Percentiles rank a stretch among this genome's conserved stretches.
phyloP scores from a whole-genome alignment of 2,888 invertebrate species.

The Zaprionus lineosus region DNA sequence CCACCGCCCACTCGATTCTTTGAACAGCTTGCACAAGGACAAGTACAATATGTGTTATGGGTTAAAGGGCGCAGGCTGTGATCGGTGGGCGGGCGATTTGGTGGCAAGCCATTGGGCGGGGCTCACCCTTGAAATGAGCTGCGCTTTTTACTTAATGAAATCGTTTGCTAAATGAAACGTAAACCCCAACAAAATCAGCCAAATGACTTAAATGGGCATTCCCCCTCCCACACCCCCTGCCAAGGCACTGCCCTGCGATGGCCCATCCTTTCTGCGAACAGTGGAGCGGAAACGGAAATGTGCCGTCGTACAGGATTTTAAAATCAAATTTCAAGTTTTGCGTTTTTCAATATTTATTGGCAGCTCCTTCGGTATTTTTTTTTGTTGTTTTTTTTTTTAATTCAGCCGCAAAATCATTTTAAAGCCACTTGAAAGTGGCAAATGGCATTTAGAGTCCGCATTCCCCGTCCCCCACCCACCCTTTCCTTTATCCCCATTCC shows the following conservation, averaged over 20 bases:
- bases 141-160: constrained; percentile 80
- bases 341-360: too few species aligned
- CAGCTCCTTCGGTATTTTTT: too few species aligned
- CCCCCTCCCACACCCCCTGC: constrained; percentile 34
- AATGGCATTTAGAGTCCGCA: too few species aligned
- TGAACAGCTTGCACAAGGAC: constrained; percentile 21
- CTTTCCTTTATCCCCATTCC: too few species aligned
- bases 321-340: constrained; percentile 47
- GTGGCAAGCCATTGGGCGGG: too few species aligned
- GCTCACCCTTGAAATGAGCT: constrained; percentile 40
- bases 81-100: not conserved
- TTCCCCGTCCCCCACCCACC: too few species aligned
- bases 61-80: too few species aligned
- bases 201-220: constrained; percentile 17
- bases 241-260: too few species aligned
- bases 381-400: too few species aligned
- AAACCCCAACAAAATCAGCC: constrained; percentile 58
- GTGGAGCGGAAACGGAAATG: constrained; percentile 72
- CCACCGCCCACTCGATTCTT: constrained; percentile 63
- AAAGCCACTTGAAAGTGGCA: constrained; percentile 68
- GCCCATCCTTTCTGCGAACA: not conserved
- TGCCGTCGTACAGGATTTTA: constrained; percentile 63
- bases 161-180: constrained; percentile 81
- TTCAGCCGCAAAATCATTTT: constrained; percentile 60
- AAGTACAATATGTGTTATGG: constrained; percentile 47